Conservation (phyloP, 2,113 vertebrate genomes). For the Lophotis ruficrista region DNA sequence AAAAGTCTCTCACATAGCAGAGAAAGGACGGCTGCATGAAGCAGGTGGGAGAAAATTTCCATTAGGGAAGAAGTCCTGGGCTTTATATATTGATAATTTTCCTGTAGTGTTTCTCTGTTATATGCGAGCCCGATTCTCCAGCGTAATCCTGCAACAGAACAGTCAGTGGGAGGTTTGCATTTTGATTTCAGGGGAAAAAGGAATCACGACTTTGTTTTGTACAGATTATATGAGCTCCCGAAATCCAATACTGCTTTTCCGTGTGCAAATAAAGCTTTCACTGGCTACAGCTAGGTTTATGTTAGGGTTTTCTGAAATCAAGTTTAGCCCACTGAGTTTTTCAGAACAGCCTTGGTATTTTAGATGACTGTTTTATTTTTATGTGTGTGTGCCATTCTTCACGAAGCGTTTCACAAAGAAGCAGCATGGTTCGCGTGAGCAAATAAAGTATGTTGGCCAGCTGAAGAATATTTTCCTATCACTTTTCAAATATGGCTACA, state of each 20-base stretch:
- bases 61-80: slow-evolving; percentile 55
- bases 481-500: slow-evolving; percentile 57
- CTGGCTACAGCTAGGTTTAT: slow-evolving; percentile 16
- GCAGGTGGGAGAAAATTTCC: slow-evolving; percentile 47
- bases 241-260: slow-evolving; percentile 40
- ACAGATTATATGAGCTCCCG: neutral
- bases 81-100: slow-evolving; percentile 62
- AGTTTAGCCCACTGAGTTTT: slow-evolving; percentile 19
- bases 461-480: slow-evolving; percentile 53
- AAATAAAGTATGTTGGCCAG: slow-evolving; percentile 50
- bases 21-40: slow-evolving; percentile 42
- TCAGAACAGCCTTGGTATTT: slow-evolving; percentile 28
- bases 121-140: neutral
- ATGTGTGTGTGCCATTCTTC: slow-evolving; percentile 40
- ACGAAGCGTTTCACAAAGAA: slow-evolving; percentile 43
- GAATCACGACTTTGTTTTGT: neutral
- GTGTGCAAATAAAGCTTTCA: slow-evolving; percentile 4
- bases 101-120: slow-evolving; percentile 44
- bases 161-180: slow-evolving; percentile 33
- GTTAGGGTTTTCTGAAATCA: neutral
- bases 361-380: slow-evolving; percentile 50
- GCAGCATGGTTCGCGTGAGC: slow-evolving; percentile 47
- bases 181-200: slow-evolving; percentile 29
- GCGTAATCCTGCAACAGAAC: slow-evolving; percentile 34
- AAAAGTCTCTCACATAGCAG: slow-evolving; percentile 37